Evolutionary conservation across 2,113 vertebrate species (phyloP).

Genomic region (Perca schrenkii): DNA sequence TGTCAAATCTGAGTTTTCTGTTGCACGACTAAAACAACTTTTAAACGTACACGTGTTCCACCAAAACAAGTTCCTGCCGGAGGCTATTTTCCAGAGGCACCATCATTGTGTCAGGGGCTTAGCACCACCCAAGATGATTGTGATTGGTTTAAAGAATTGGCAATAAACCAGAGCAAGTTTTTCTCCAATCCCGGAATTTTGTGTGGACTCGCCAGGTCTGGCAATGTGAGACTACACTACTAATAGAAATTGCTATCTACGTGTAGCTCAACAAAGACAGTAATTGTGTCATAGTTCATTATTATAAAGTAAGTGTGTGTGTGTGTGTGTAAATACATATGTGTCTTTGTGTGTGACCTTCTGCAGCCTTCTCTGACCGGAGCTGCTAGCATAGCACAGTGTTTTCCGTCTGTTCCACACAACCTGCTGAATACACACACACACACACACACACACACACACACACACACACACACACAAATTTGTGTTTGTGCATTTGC

Average conservation of each 20-base stretch:
- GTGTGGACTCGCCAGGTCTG: too few species aligned
- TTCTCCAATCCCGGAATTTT: too few species aligned
- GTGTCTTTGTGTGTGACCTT: conserved; percentile 35
- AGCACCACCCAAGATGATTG: too few species aligned
- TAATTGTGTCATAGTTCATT: conserved; percentile 39
- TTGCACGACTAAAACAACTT: too few species aligned
- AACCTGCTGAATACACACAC: conserved; percentile 51
- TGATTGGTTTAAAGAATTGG: too few species aligned
- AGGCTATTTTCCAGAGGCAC: too few species aligned
- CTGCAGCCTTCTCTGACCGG: too few species aligned
- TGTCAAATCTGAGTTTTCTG: too few species aligned
- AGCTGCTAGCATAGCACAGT: conserved; percentile 40
- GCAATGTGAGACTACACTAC: neutral
- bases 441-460: conserved; percentile 40
- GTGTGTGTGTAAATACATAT: neutral
- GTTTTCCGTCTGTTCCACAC: conserved; percentile 53
- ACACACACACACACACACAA: neutral
- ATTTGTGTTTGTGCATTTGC: neutral
- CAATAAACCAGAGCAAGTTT: too few species aligned
- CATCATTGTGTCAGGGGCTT: too few species aligned
- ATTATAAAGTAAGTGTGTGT: conserved; percentile 5
- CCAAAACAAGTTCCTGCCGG: too few species aligned
- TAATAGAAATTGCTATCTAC: neutral
- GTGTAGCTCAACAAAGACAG: conserved; percentile 8
- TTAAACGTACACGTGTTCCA: too few species aligned